Base-by-base conservation (phyloP, 2,113 vertebrate genomes). In the Columbina picui region DNA sequence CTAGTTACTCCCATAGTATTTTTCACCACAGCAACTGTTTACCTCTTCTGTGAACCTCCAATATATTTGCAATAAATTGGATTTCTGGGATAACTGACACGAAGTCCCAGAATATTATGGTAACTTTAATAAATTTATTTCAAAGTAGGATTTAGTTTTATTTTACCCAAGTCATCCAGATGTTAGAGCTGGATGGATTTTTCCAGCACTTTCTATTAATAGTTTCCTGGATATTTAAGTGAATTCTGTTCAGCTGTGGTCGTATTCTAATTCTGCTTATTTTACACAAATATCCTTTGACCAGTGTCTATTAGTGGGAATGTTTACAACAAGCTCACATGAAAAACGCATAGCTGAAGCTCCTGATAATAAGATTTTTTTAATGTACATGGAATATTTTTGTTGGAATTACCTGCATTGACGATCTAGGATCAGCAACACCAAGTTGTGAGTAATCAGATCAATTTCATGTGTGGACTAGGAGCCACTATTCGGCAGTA, bases 61-160 rank as follows among this genome's bases (percentile, higher is more conserved):
- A 73, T 85, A 64, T 59, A 93, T 74, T 50, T 84, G 27, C 64
- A 90, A 86, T 86, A 95, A 96, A 96, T 84, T 92, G 71, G 89
- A 96, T 94, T 96, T 93, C 85, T 90, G 20, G 71, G 77, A 94
- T 90, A 96, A 92, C 41, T 78, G 79, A 77, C 63, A 90, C 0
- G 3, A 90, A 71, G 56, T 88, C 68, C 36, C 64, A 78, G 80
- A 88, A 88, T 81, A 87, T 64, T 36, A 14, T 56, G 34, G 71
- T 59, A 93, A 74, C 68, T 74, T 80, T 81, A 90, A 95, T 84
- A 80, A 56, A 81, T 86, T 67, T 76, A 86, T 86, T 95, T 90
- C 41, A 88, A 93, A 91, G 19, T 56, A 84, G 79, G 43, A 90
- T 90, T 94, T 92, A 77, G 32, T 52, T 68, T 68, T 49, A 64